These are phyloP conservation scores for Noctua janthina DNA, from an alignment of 2,888 invertebrate species.

Conservation along the genomic window DNA sequence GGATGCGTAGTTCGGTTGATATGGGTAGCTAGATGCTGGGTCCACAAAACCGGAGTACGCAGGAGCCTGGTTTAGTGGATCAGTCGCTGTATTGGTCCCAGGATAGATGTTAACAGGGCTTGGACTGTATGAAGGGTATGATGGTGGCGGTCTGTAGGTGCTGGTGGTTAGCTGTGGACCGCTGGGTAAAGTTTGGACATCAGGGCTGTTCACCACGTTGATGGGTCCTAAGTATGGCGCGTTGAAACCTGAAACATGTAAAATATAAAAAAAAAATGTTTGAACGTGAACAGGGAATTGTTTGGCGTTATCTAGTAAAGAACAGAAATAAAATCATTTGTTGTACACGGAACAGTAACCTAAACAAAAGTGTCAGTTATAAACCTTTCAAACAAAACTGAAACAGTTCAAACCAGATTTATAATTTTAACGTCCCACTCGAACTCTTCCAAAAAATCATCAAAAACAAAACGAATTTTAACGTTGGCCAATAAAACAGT, in stretches of 20 bases:
- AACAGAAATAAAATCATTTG: not conserved
- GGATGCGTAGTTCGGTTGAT: conserved; percentile 39
- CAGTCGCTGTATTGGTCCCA: conserved; percentile 28
- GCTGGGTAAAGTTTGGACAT: conserved; percentile 12
- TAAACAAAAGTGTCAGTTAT: not conserved
- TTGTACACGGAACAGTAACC: no score
- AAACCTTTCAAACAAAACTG: conserved; percentile 27
- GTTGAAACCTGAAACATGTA: conserved; percentile 34
- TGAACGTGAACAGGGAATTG: not conserved
- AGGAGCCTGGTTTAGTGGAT: conserved; percentile 23
- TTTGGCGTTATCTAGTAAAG: not conserved
- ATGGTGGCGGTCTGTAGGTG: conserved; percentile 40
- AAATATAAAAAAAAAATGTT: not conserved
- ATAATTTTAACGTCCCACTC: conserved; percentile 22
- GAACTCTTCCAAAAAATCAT: conserved; percentile 37
- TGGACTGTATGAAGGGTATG: conserved; percentile 43
- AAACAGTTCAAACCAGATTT: conserved; percentile 23
- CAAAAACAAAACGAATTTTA: conserved; percentile 61
- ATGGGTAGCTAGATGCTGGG: conserved; percentile 33
- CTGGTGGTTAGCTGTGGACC: conserved; percentile 15
- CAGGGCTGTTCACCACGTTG: conserved; percentile 6
- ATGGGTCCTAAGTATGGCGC: not conserved
- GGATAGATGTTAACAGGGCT: conserved; percentile 32
- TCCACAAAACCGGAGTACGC: conserved; percentile 32
- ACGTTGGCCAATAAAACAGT: conserved; percentile 61